These are phyloP conservation scores for Athene cunicularia DNA, from an alignment of 2,113 vertebrate species.

Conservation along the genomic window DNA sequence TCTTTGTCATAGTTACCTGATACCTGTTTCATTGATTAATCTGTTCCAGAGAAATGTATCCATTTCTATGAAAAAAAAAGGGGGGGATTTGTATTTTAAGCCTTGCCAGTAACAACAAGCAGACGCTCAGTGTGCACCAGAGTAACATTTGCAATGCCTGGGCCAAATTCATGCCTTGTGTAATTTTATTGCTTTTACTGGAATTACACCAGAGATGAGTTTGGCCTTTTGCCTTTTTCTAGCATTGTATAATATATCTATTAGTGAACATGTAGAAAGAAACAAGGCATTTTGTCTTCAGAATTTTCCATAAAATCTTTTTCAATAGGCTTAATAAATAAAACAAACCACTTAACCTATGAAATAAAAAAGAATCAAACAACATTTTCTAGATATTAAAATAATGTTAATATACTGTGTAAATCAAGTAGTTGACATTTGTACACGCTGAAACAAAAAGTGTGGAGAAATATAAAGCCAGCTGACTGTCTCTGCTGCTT, in stretches of 20 bases:
- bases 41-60: conserved; percentile 45
- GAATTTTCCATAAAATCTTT: conserved; percentile 32
- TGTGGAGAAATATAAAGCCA: conserved; percentile 52
- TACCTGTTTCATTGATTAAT: conserved; percentile 63
- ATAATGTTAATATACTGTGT: conserved; percentile 46
- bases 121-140: conserved; percentile 55
- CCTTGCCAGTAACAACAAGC: conserved; percentile 41
- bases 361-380: conserved; percentile 25
- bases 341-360: conserved; percentile 37
- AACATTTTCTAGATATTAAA: conserved; percentile 23
- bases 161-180: conserved; percentile 73
- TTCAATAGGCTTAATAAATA: conserved; percentile 45
- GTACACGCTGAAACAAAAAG: conserved; percentile 26
- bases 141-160: conserved; percentile 69
- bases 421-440: conserved; percentile 50
- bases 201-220: conserved; percentile 65
- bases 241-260: conserved; percentile 61
- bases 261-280: conserved; percentile 44
- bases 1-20: conserved; percentile 55
- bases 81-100: conserved; percentile 34
- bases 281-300: conserved; percentile 32
- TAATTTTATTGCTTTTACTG: conserved; percentile 72
- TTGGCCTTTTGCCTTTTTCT: conserved; percentile 62
- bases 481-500: neutral
- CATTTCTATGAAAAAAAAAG: conserved; percentile 17